phyloP scores from a whole-genome alignment of 1,140 invertebrate species.

The Pristionchus pacificus region DNA sequence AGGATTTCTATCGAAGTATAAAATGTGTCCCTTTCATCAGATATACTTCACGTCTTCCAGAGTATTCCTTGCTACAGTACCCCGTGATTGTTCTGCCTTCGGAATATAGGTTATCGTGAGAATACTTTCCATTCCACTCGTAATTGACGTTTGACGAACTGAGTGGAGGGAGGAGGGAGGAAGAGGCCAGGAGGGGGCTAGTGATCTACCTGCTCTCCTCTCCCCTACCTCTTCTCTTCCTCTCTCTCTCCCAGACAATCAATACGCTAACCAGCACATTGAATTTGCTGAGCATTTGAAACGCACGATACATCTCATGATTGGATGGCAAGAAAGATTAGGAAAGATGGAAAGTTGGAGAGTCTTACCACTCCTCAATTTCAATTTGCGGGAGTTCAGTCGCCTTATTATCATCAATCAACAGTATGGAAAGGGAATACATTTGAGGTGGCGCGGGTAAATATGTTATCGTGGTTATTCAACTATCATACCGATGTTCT shows the following conservation, averaged over 20 bases:
- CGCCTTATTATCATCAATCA: constrained; percentile 10
- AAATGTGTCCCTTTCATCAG: neutral
- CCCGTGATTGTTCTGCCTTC: constrained; percentile 70
- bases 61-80: constrained; percentile 72
- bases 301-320: constrained; percentile 75
- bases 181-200: no score
- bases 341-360: constrained; percentile 42
- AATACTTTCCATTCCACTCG: no score
- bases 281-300: no score
- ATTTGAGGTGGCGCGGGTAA: constrained; percentile 72
- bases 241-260: no score
- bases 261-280: no score
- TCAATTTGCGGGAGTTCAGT: constrained; percentile 50
- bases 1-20: constrained; percentile 51
- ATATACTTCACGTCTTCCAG: constrained; percentile 64
- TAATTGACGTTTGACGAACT: no score
- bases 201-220: no score
- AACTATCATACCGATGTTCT: constrained; percentile 83
- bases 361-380: constrained; percentile 41
- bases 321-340: constrained; percentile 61
- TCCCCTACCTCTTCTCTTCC: no score
- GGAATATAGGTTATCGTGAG: no score
- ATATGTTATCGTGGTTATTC: constrained; percentile 75
- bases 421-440: neutral
- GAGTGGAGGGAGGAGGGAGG: no score